Conservation (phyloP, 1,140 invertebrate species). For the Lordiphosa collinella region DNA sequence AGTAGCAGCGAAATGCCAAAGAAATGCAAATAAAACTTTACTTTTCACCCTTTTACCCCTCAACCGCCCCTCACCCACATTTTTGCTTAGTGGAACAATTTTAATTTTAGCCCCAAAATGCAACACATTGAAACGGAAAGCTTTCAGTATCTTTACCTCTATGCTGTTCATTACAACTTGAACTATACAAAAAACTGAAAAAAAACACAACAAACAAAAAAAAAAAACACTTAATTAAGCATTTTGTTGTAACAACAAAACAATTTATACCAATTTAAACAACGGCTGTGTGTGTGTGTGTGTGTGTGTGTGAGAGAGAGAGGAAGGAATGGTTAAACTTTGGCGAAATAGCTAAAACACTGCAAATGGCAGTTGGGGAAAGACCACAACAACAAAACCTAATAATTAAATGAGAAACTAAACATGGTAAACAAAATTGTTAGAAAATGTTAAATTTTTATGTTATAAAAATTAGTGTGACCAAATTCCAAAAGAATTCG, state of each 20-base stretch:
- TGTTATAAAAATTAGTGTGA: too few relatives aligned
- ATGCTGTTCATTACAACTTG: neutral
- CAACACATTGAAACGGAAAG: conserved; percentile 38
- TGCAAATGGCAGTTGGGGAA: conserved; percentile 22
- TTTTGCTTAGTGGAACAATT: conserved; percentile 22
- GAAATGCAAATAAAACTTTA: conserved; percentile 74
- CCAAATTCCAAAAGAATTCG: too few relatives aligned
- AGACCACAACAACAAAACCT: too few relatives aligned
- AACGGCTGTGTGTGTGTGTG: conserved; percentile 18
- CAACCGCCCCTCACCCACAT: neutral
- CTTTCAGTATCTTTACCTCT: neutral
- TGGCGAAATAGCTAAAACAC: conserved; percentile 14
- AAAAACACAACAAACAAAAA: conserved; percentile 8
- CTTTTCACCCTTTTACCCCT: neutral
- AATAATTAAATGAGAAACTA: too few relatives aligned
- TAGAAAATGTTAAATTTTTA: too few relatives aligned
- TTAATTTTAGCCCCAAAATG: conserved; percentile 48
- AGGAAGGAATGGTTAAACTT: conserved; percentile 1
- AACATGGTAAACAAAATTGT: too few relatives aligned
- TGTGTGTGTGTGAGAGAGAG: neutral
- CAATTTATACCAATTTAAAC: conserved; percentile 60
- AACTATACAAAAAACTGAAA: neutral
- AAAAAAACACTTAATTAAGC: conserved; percentile 57
- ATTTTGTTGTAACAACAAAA: conserved; percentile 49
- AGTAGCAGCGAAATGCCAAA: conserved; percentile 54